Evolutionary conservation across 2,888 invertebrate species (phyloP).

Genomic region (Pantelozetes paolii): DNA sequence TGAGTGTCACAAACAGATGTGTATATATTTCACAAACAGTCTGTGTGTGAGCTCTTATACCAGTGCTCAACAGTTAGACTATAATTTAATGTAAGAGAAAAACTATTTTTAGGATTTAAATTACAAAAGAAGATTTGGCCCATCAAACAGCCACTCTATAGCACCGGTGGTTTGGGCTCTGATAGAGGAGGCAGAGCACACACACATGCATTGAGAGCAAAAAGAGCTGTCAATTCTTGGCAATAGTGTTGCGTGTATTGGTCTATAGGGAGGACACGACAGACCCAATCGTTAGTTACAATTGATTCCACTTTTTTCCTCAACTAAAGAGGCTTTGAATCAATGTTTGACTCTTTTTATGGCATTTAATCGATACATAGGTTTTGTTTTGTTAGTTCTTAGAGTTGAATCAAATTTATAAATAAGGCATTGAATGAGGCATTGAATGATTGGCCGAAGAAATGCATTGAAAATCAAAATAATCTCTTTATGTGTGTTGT

Average conservation of each 20-base stretch:
- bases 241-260: conserved; percentile 31
- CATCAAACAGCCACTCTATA: conserved; percentile 23
- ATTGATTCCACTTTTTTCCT: not conserved
- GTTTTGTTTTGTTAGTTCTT: not conserved
- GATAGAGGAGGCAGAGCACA: not conserved
- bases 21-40: too few relatives aligned
- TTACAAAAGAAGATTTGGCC: conserved; percentile 32
- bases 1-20: conserved; percentile 33
- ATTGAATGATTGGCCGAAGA: conserved; percentile 12
- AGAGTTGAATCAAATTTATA: conserved; percentile 17
- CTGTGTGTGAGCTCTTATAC: not conserved
- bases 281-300: not conserved
- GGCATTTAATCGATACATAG: conserved; percentile 19
- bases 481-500: conserved; percentile 27
- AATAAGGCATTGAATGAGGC: not conserved
- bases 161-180: not conserved
- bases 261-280: conserved; percentile 9
- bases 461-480: conserved; percentile 16
- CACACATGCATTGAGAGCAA: not conserved
- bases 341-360: not conserved
- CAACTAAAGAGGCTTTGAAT: not conserved
- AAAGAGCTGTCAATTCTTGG: conserved; percentile 34
- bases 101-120: conserved; percentile 33
- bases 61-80: not conserved
- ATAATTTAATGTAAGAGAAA: conserved; percentile 28